Evolutionary conservation across 2,113 vertebrate genomes (phyloP).

Genomic region (Oenanthe oenanthe): DNA sequence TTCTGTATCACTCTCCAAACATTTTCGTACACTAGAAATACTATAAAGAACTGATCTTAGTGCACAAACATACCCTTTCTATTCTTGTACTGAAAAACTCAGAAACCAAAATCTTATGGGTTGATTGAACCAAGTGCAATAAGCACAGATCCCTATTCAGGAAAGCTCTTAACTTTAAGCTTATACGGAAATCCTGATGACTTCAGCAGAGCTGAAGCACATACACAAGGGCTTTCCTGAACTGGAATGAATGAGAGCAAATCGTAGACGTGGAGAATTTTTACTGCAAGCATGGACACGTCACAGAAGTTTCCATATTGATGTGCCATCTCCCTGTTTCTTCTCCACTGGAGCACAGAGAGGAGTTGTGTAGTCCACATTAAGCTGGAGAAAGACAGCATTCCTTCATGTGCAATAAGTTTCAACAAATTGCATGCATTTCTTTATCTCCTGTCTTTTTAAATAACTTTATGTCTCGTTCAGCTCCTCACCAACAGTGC

Average conservation of each 20-base stretch:
- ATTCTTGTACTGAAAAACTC: constrained; percentile 51
- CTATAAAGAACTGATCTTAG: constrained; percentile 39
- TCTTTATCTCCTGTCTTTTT: constrained; percentile 30
- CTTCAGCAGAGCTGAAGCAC: constrained; percentile 55
- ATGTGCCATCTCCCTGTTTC: constrained; percentile 11
- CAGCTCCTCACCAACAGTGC: background rate
- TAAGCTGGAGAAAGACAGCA: background rate
- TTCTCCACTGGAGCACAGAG: constrained; percentile 27
- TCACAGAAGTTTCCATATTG: constrained; percentile 58
- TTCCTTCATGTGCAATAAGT: constrained; percentile 62
- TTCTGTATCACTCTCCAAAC: constrained; percentile 54
- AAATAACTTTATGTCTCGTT: background rate
- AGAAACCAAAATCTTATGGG: constrained; percentile 62
- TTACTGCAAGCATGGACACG: background rate
- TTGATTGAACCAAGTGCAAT: constrained; percentile 65
- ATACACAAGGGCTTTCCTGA: constrained; percentile 34
- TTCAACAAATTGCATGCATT: constrained; percentile 59
- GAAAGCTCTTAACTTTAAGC: constrained; percentile 46
- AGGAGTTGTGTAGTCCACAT: background rate
- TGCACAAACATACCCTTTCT: constrained; percentile 44
- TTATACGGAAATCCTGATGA: background rate
- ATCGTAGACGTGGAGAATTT: background rate
- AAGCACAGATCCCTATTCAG: constrained; percentile 54
- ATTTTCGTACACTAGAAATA: constrained; percentile 20
- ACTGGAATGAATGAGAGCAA: background rate